Conservation (phyloP, 30 jellyfish, hydroid and myxozoan genomes). For the Nemopilema nomurai region DNA sequence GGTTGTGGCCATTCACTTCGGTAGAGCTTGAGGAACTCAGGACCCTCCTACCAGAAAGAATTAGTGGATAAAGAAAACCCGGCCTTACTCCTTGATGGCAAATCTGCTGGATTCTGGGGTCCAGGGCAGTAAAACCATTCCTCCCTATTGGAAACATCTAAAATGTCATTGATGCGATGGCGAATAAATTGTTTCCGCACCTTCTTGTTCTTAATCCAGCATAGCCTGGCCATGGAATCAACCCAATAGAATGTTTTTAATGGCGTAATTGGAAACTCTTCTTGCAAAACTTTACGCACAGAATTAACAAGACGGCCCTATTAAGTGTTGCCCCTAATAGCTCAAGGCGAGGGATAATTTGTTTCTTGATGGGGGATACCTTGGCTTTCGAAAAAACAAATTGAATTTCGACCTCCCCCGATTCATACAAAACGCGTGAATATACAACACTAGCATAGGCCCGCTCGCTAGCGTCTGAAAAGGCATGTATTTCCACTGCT, state of each 20-base stretch:
- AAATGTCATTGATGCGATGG: constrained; percentile 13
- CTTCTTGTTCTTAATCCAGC: constrained; percentile 46
- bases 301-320: too few species aligned
- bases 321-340: constrained; percentile 29
- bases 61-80: neutral
- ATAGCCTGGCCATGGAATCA: constrained; percentile 37
- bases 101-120: constrained; percentile 57
- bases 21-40: constrained; percentile 37
- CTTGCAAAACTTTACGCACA: too few species aligned
- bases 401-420: constrained; percentile 22
- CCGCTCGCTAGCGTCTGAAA: constrained; percentile 41
- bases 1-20: constrained; percentile 33
- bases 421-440: neutral
- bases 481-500: constrained; percentile 24
- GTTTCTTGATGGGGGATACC: constrained; percentile 27
- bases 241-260: constrained; percentile 39
- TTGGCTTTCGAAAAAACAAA: constrained; percentile 33
- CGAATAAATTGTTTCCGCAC: constrained; percentile 19
- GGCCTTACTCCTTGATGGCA: constrained; percentile 48
- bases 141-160: constrained; percentile 7
- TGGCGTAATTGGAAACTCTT: too few species aligned
- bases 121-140: constrained; percentile 47
- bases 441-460: constrained; percentile 53
- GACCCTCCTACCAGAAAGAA: constrained; percentile 68
- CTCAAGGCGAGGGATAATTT: constrained; percentile 33